Evolutionary conservation across 1,140 invertebrate species (phyloP), one percentile per base, ranked within the genome.

Genomic region (Bursaphelenchus mucronatus): DNA sequence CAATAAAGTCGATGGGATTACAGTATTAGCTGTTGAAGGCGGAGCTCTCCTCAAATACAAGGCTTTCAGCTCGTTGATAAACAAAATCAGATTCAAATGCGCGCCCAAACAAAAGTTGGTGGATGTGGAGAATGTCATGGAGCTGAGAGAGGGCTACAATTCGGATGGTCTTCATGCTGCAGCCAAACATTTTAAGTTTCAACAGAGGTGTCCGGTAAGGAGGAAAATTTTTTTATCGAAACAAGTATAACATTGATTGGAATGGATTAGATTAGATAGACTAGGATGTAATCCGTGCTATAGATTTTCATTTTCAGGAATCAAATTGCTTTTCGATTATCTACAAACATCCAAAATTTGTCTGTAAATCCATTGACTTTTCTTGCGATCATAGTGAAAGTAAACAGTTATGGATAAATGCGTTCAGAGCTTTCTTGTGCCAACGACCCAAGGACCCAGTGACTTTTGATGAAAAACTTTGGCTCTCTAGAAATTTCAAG

Each of bases 301-400:
- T 11, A 15, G 8, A 43, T 53, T 10, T 21, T 17, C 55, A 7
- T 58, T 71, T 80, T 61, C 45, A 77, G 76, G 77, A 80, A 76
- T 46, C 39, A 6, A 59, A 59, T 21, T 80, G 78, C 58, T 80
- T 80, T 55, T 80, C 77, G 8, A 67, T 80, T 41, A 74, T 80
- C 19, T 81, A 63, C 57, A 66, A 64, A n/a, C 78, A 80, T 57
- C 69, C 67, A 0, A 67, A 71, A 13, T 80, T 75, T 54, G 66
- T 80, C 8, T 73, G 75, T 51, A 80, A 80, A 65, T 72, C 74
- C 3, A 64, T 81, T 11, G 78, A 80, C 50, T 81, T 80, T 58
- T 62, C 69, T 19, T 69, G 72, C 3, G 40, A 63, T 13, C 58
- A 53, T 11, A 49, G 71, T 19, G 17, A 47, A 51, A 41, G 52